These are phyloP conservation scores for Thyatira batis DNA, from an alignment of 2,888 invertebrate genomes.

Conservation along the genomic window DNA sequence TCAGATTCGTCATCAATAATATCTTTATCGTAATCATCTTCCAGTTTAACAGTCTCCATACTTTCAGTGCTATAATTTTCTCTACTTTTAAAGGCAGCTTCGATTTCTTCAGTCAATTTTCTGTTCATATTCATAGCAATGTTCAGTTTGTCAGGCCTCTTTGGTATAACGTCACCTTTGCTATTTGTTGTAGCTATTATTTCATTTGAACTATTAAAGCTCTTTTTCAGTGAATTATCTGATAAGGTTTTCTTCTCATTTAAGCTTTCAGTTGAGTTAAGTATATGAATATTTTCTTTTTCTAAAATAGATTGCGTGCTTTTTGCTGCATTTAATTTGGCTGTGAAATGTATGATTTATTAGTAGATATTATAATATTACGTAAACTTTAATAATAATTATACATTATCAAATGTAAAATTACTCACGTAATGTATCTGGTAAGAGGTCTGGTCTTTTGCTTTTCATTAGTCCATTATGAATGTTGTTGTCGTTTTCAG, in stretches of 20 bases:
- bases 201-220: slow-evolving; percentile 66
- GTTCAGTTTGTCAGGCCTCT: slow-evolving; percentile 76
- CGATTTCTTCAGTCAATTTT: slow-evolving; percentile 75
- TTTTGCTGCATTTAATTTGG: slow-evolving; percentile 71
- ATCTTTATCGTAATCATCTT: slow-evolving; percentile 59
- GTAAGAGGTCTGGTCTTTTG: slow-evolving; percentile 83
- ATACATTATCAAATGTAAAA: slow-evolving; percentile 5
- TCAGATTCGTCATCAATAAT: slow-evolving; percentile 61
- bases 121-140: slow-evolving; percentile 76
- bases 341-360: slow-evolving; percentile 42
- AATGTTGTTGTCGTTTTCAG: slow-evolving; percentile 64
- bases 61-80: slow-evolving; percentile 70
- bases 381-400: neutral
- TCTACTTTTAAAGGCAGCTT: slow-evolving; percentile 67
- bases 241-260: slow-evolving; percentile 69
- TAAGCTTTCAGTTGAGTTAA: slow-evolving; percentile 70
- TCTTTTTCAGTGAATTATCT: slow-evolving; percentile 65
- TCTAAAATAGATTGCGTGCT: slow-evolving; percentile 74
- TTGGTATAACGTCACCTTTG: slow-evolving; percentile 73
- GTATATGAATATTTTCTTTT: slow-evolving; percentile 70
- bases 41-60: slow-evolving; percentile 77
- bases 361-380: neutral
- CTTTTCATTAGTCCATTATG: slow-evolving; percentile 80
- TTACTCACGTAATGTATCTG: slow-evolving; percentile 81
- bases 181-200: slow-evolving; percentile 78